Percentiles rank a stretch among this genome's conserved stretches.
Conservation (phyloP, 1,140 invertebrate genomes). For the Melipona quadrifasciata region DNA sequence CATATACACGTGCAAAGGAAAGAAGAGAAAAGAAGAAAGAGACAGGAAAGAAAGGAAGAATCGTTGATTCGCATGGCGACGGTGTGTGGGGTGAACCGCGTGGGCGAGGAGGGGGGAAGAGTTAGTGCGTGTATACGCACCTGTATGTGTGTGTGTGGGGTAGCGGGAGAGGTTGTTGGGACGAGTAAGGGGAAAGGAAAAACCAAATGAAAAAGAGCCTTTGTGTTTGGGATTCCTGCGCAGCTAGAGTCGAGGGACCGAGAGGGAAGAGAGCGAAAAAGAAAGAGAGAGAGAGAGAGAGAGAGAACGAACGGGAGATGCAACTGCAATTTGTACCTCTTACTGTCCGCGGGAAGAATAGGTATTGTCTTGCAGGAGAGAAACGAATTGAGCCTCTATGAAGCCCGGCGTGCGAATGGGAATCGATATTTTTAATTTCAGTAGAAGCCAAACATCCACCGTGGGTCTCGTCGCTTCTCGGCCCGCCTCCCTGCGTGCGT, state of each 20-base stretch:
- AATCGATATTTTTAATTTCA: constrained; percentile 83
- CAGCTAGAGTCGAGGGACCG: constrained; percentile 50
- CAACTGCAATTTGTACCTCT: constrained; percentile 82
- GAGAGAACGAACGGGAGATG: constrained; percentile 59
- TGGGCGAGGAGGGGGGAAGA: background rate
- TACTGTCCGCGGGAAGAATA: constrained; percentile 81
- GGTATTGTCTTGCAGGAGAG: constrained; percentile 81
- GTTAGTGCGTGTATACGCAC: background rate
- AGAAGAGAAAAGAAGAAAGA: background rate
- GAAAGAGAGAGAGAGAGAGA: background rate
- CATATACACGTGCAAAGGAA: background rate
- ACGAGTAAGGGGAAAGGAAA: constrained; percentile 63
- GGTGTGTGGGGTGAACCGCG: constrained; percentile 16
- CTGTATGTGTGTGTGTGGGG: background rate
- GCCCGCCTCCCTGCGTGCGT: background rate
- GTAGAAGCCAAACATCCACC: constrained; percentile 81
- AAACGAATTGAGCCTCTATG: constrained; percentile 81
- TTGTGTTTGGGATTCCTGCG: constrained; percentile 79
- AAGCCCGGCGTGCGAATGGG: constrained; percentile 78
- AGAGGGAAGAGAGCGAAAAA: background rate
- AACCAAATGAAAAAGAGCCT: constrained; percentile 80
- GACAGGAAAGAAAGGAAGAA: constrained; percentile 7
- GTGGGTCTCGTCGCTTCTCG: constrained; percentile 20
- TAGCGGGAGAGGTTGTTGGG: no score
- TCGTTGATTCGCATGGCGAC: constrained; percentile 40